phyloP scores from a whole-genome alignment of 2,797 vertebrate species.

The Tokudaia tokunoshimensis region DNA sequence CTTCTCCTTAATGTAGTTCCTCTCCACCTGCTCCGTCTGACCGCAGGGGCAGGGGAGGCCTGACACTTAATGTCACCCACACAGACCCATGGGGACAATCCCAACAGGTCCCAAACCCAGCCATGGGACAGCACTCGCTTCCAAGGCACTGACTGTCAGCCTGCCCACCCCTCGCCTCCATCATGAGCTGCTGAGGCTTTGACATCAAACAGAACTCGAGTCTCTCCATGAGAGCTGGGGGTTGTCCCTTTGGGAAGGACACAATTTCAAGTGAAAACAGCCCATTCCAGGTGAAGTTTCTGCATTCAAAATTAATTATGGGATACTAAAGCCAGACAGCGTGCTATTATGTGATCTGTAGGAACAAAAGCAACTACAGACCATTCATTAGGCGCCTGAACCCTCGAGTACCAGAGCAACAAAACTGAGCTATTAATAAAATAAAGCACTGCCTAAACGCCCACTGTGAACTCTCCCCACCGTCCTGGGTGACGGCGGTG shows the following conservation, averaged over 20 bases:
- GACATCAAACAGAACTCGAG: neutral
- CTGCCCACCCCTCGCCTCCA: neutral
- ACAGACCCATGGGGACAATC: neutral
- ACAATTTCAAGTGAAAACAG: neutral
- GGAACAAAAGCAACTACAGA: neutral
- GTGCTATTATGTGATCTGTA: neutral
- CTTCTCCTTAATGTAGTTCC: slow-evolving; percentile 98
- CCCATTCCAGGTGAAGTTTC: neutral
- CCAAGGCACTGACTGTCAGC: neutral
- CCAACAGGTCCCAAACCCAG: neutral
- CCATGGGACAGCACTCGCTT: neutral
- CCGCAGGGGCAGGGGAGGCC: neutral
- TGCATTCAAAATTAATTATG: slow-evolving; percentile 25
- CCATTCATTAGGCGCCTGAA: neutral
- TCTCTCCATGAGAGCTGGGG: neutral
- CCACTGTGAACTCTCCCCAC: neutral
- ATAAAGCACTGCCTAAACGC: neutral
- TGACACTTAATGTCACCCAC: neutral
- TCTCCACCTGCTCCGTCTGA: slow-evolving; percentile 98
- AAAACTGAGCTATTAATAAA: neutral
- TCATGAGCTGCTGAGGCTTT: neutral
- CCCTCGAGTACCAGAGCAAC: neutral
- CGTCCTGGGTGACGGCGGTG: neutral
- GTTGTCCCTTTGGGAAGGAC: slow-evolving; percentile 3
- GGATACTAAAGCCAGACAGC: neutral